These are phyloP conservation scores for Rhyacichthys aspro DNA, from an alignment of 2,797 vertebrate genomes.

Conservation along the genomic window DNA sequence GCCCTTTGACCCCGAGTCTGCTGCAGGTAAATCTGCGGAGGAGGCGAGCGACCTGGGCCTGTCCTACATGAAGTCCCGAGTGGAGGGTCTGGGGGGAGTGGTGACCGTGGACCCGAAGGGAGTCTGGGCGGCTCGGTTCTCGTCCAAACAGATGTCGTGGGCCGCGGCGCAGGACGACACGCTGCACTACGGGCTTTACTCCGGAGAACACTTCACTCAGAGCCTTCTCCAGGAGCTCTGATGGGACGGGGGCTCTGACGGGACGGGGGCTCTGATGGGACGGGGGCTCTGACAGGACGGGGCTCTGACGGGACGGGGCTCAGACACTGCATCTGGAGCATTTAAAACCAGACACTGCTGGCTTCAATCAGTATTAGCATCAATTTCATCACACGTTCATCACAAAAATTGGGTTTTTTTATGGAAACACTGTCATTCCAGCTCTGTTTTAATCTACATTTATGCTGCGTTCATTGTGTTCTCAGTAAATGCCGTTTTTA, in stretches of 20 bases:
- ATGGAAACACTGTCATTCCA: too few relatives aligned
- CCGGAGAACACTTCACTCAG: slow-evolving; percentile 73
- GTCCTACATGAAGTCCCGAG: slow-evolving; percentile 87
- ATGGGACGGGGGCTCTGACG: neutral
- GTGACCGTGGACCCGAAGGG: slow-evolving; percentile 86
- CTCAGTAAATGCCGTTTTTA: too few relatives aligned
- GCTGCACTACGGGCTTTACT: slow-evolving; percentile 82
- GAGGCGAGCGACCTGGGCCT: slow-evolving; percentile 84
- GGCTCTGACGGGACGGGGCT: too few relatives aligned
- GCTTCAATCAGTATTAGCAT: too few relatives aligned
- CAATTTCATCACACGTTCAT: too few relatives aligned
- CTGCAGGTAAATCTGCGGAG: slow-evolving; percentile 86
- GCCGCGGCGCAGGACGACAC: slow-evolving; percentile 83
- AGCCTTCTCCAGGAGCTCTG: slow-evolving; percentile 34
- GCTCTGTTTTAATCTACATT: too few relatives aligned
- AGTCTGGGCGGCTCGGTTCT: slow-evolving; percentile 88
- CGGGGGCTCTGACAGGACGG: too few relatives aligned
- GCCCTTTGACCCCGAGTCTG: too few relatives aligned
- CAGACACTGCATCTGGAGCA: too few relatives aligned
- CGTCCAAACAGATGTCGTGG: slow-evolving; percentile 90
- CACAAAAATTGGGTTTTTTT: too few relatives aligned
- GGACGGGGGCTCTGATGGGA: rapidly evolving
- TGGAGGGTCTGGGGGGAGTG: slow-evolving; percentile 85
- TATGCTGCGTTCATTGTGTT: too few relatives aligned
- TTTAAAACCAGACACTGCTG: too few relatives aligned